Percentiles rank a stretch among this genome's conserved stretches.
These are phyloP conservation scores for Dioctria linearis DNA, from an alignment of 2,888 invertebrate species.

Conservation along the genomic window DNA sequence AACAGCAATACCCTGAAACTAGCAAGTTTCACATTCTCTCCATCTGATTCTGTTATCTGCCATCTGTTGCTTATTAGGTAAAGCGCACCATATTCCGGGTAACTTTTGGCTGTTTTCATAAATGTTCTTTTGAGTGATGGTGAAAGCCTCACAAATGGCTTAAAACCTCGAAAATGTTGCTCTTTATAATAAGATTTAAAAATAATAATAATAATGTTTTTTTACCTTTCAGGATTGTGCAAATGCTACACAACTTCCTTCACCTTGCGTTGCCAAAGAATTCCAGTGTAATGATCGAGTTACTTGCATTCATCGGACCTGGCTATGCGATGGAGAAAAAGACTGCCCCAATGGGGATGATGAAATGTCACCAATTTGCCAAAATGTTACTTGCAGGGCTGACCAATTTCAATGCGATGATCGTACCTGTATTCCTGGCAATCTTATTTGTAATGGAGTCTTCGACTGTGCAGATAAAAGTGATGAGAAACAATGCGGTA, in stretches of 20 bases:
- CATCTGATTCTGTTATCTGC: too few species aligned
- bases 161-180: too few species aligned
- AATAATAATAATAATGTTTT: constrained; percentile 53
- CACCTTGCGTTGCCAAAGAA: constrained; percentile 81
- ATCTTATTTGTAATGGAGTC: constrained; percentile 86
- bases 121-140: too few species aligned
- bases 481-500: constrained; percentile 88
- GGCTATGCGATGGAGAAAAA: constrained; percentile 88
- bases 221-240: constrained; percentile 75
- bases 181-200: too few species aligned
- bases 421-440: constrained; percentile 84
- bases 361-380: constrained; percentile 78
- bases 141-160: too few species aligned
- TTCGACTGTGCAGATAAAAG: constrained; percentile 87
- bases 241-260: constrained; percentile 71
- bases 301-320: constrained; percentile 84
- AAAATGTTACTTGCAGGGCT: constrained; percentile 83
- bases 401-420: constrained; percentile 92
- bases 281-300: constrained; percentile 86
- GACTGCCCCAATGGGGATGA: constrained; percentile 90
- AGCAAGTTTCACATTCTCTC: too few species aligned
- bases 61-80: too few species aligned
- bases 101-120: too few species aligned
- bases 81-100: too few species aligned
- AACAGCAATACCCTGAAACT: too few species aligned